Evolutionary conservation across 2,113 vertebrate genomes (phyloP), one percentile per base, ranked within the genome.

Genomic region (Fulica atra): DNA sequence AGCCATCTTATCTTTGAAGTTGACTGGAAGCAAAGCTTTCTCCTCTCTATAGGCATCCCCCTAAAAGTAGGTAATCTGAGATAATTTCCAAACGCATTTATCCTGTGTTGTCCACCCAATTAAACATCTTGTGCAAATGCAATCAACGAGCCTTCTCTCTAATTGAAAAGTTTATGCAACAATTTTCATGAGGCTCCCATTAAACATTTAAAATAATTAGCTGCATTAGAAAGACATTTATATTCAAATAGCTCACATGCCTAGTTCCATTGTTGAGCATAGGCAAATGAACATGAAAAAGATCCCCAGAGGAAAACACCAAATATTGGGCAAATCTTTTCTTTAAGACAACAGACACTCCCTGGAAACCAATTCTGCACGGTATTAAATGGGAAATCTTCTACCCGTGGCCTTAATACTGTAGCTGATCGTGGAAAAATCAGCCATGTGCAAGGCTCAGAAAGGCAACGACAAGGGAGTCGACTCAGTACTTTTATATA

Each of bases 141-240:
- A 94, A 64, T 81, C 65, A 46, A 38, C 3, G 7, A 84, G 70
- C 20, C 33, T 87, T 76, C 50, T 82, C 84, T 79, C 73, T 79
- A 91, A 94, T 35, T 78, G 69, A 89, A 91, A 91, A 94, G 77
- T 74, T 84, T 86, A 92, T 65, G 86, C 86, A 92, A 93, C 70
- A 72, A 78, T 84, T 94, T 96, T 86, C 61, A 89, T 5, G 5
- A 91, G 50, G 48, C 60, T 92, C 42, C 46, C 73, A 92, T 87
- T 79, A 89, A 94, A 85, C 53, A 87, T 90, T 91, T 85, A 68
- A 83, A 90, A 89, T 93, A 91, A 92, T 94, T 86, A 92, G 24
- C 50, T 64, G 26, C 40, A 91, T 94, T 65, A 95, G 79, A 93
- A 86, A 87, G 36, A 84, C 77, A 93, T 84, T 92, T 96, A 64